Evolutionary conservation across 2,113 vertebrate genomes (phyloP).

Genomic region (Scatophagus argus): DNA sequence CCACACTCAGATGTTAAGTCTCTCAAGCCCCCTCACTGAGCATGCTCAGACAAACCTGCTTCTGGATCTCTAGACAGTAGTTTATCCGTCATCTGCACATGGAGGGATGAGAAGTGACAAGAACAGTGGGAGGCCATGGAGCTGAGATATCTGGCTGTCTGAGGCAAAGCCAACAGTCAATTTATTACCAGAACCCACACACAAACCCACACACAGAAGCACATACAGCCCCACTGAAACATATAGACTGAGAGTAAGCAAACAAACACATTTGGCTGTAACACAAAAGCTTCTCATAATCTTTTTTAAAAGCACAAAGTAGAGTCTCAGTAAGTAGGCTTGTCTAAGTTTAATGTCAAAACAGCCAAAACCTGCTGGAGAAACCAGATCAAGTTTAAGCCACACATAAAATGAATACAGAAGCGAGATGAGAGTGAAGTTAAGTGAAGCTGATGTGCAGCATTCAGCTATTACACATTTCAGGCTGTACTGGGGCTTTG

Average conservation of each 20-base stretch:
- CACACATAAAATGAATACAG: not conserved
- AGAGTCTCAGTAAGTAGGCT: not conserved
- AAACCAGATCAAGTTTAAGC: not conserved
- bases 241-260: not conserved
- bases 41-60: constrained; percentile 47
- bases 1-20: constrained; percentile 47
- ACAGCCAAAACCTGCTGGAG: not conserved
- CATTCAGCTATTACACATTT: not conserved
- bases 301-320: not conserved
- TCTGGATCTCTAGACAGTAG: constrained; percentile 41
- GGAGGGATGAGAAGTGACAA: constrained; percentile 55
- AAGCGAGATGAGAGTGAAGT: not conserved
- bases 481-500: not conserved
- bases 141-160: constrained; percentile 32
- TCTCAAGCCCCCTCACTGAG: constrained; percentile 53
- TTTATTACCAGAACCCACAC: constrained; percentile 32
- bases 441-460: not conserved
- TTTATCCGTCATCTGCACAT: constrained; percentile 44
- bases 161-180: constrained; percentile 38
- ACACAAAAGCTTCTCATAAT: not conserved
- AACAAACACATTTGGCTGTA: not conserved
- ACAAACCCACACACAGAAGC: constrained; percentile 14
- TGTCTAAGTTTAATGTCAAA: not conserved
- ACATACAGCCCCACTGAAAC: not conserved
- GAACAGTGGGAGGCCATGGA: constrained; percentile 53